Evolutionary conservation across 2,888 invertebrate species (phyloP), one percentile per base, ranked within the genome.

Genomic region (Dorcus parallelipipedus): DNA sequence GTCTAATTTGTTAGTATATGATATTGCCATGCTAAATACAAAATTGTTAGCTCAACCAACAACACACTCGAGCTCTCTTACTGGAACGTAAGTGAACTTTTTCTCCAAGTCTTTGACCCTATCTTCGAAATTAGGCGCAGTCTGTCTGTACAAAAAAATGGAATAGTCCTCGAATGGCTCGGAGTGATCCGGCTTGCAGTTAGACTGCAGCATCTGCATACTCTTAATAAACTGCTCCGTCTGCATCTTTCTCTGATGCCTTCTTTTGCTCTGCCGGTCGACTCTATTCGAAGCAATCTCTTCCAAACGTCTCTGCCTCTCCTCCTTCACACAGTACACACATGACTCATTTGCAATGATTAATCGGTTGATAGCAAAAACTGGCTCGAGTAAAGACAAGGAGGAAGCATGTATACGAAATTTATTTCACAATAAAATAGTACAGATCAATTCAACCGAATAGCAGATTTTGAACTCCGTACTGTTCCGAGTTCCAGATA

Each of bases 171-270:
- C 90, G 72, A 91, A 85, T 59, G 90, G 88, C 64, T 79, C 79
- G 54, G 80, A 79, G 33, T 86, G 84, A 50, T 85, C 84, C 52
- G 82, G 80, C 61, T 87, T 84, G 49, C 86, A 88, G 75, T 91
- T 92, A 2, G 88, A 86, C 70, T 91, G 90, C 69, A 93, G 79
- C 89, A 93, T 89, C 77, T 90, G 90, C 79, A 93, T 83, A 75
- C 92, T 93, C 79, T 91, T 92, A 77, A 86, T 82, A 78, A 93
- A 92, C 72, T 91, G 91, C 67, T 91, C 86, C 48, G 89, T 91
- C 70, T 88, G 88, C 78, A 88, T 86, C 70, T 88, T 87, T 67
- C 91, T 86, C 62, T 87, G 84, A 72, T 86, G 84, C 62, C 86
- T 83, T 43, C 87, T 82, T 69, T 84, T 84, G 74, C 82, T 83